A percentile compares a stretch with the other conserved stretches of the same genome.
Evolutionary conservation across 2,113 vertebrate species (phyloP).

Genomic region (Sebastes fasciatus): DNA sequence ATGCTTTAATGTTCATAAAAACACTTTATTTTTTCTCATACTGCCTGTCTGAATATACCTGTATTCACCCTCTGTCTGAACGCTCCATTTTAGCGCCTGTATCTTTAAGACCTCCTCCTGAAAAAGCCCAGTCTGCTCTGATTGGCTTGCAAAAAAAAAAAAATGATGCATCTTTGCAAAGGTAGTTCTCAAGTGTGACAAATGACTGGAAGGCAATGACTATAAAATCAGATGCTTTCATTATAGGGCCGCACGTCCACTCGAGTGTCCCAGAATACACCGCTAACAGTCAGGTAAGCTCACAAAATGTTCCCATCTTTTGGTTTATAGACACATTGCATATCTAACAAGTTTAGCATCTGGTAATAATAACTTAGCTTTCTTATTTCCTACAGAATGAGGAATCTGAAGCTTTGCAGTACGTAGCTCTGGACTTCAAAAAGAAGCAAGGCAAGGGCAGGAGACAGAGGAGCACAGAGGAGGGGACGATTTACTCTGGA

Average conservation of each 20-base stretch:
- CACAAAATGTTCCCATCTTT: not conserved
- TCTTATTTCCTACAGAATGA: conserved; percentile 20
- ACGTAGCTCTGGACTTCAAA: conserved; percentile 56
- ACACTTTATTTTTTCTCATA: too few relatives aligned
- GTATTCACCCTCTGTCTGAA: too few relatives aligned
- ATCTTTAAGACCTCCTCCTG: too few relatives aligned
- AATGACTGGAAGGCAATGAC: too few relatives aligned
- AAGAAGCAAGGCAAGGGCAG: conserved; percentile 24
- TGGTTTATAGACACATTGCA: accelerated
- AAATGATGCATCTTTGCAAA: too few relatives aligned
- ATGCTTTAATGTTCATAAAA: too few relatives aligned
- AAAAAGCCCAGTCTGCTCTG: too few relatives aligned
- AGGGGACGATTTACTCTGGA: conserved; percentile 39
- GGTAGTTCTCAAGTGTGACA: too few relatives aligned
- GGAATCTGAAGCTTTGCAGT: conserved; percentile 17
- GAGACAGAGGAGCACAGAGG: conserved; percentile 17
- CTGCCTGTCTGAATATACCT: too few relatives aligned
- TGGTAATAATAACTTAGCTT: not conserved
- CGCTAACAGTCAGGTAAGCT: not conserved
- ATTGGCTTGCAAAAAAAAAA: too few relatives aligned
- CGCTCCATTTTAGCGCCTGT: too few relatives aligned
- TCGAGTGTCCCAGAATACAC: not conserved
- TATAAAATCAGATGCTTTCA: too few relatives aligned
- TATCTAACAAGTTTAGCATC: not conserved
- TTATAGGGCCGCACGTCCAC: not conserved